Percentiles rank a stretch among this genome's conserved stretches.
These are phyloP conservation scores for Sylvilagus floridanus DNA, from an alignment of 2,797 vertebrate genomes.

Conservation along the genomic window DNA sequence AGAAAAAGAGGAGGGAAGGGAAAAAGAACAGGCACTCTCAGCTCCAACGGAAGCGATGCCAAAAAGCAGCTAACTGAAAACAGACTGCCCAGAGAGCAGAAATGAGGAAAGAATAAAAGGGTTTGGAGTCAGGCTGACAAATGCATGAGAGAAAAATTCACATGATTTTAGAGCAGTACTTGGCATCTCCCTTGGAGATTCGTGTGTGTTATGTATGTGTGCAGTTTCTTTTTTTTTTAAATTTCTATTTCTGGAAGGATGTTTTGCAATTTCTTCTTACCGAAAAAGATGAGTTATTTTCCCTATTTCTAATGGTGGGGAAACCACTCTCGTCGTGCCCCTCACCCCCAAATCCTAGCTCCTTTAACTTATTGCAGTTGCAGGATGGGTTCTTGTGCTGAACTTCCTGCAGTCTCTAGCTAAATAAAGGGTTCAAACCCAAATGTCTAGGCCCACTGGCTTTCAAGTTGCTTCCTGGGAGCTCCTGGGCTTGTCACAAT, in stretches of 20 bases:
- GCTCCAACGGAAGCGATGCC: conserved; percentile 80
- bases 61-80: conserved; percentile 83
- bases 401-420: not conserved
- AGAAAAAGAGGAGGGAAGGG: not conserved
- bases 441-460: not conserved
- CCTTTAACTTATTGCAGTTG: not conserved
- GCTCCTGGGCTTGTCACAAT: not conserved
- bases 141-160: conserved; percentile 69
- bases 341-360: not conserved
- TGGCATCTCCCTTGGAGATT: conserved; percentile 62
- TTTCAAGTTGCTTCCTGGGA: not conserved
- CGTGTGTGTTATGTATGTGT: not conserved
- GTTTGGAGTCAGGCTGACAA: conserved; percentile 76
- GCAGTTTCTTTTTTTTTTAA: not conserved
- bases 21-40: conserved; percentile 56
- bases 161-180: conserved; percentile 69
- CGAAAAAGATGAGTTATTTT: conserved; percentile 62
- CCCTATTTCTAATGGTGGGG: not conserved
- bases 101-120: conserved; percentile 75
- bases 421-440: not conserved
- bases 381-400: not conserved
- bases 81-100: conserved; percentile 77
- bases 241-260: conserved; percentile 73
- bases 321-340: not conserved
- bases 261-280: conserved; percentile 64